These are phyloP conservation scores for Nixonia krombeini DNA, from an alignment of 1,140 invertebrate genomes.

Conservation along the genomic window DNA sequence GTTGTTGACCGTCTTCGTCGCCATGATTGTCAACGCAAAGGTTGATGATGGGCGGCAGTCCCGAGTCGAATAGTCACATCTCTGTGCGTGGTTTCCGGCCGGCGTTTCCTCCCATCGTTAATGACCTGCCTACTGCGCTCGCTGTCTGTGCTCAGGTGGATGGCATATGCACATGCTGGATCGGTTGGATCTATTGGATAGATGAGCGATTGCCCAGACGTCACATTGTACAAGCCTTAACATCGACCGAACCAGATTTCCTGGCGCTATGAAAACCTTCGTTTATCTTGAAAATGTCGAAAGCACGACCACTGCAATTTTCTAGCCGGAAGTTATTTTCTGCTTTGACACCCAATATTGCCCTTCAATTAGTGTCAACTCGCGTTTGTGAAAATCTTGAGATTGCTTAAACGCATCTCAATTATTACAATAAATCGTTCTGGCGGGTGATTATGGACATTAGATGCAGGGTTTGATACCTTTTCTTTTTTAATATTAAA, in stretches of 20 bases:
- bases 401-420: background rate
- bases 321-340: slow-evolving; percentile 38
- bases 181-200: too few relatives aligned
- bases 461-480: too few relatives aligned
- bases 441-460: too few relatives aligned
- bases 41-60: slow-evolving; percentile 32
- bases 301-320: background rate
- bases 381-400: background rate
- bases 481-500: too few relatives aligned
- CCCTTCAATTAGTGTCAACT: background rate
- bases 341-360: slow-evolving; percentile 20
- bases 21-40: slow-evolving; percentile 34
- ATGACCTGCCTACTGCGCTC: slow-evolving; percentile 43
- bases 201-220: slow-evolving; percentile 3
- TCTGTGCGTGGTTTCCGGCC: slow-evolving; percentile 67
- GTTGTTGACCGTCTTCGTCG: slow-evolving; percentile 48
- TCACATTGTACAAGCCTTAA: background rate
- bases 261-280: background rate
- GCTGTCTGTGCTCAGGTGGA: slow-evolving; percentile 16
- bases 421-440: too few relatives aligned
- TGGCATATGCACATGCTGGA: slow-evolving; percentile 13
- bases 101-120: slow-evolving; percentile 64
- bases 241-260: background rate
- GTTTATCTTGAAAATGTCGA: background rate
- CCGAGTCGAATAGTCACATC: slow-evolving; percentile 58